Evolutionary conservation across 2,888 invertebrate species (phyloP).

Genomic region (Clivina fossor): DNA sequence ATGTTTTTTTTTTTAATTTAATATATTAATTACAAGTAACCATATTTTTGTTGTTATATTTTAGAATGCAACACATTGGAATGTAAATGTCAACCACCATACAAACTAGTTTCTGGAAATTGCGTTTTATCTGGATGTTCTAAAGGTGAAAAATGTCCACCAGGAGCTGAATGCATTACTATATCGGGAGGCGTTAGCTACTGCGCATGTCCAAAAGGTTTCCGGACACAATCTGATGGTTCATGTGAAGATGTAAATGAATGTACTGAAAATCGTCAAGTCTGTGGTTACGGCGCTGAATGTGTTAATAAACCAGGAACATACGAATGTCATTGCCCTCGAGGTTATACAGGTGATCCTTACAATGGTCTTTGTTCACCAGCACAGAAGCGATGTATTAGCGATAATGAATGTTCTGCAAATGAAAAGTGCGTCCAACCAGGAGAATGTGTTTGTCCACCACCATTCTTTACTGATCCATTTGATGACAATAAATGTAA

Average conservation of each 20-base stretch:
- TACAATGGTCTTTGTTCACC: constrained; percentile 80
- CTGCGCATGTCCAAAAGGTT: constrained; percentile 90
- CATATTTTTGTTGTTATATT: constrained; percentile 28
- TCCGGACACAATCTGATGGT: constrained; percentile 72
- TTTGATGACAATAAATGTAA: constrained; percentile 84
- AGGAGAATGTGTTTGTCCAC: constrained; percentile 88
- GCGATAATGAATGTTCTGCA: constrained; percentile 78
- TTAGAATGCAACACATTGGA: constrained; percentile 75
- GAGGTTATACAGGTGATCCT: constrained; percentile 79
- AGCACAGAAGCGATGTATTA: constrained; percentile 78
- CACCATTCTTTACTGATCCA: constrained; percentile 84
- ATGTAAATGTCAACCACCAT: constrained; percentile 86
- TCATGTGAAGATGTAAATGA: constrained; percentile 86
- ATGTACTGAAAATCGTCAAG: constrained; percentile 72
- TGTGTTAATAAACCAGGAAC: constrained; percentile 80
- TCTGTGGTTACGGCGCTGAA: constrained; percentile 85
- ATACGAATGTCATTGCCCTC: constrained; percentile 78
- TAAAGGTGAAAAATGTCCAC: constrained; percentile 76
- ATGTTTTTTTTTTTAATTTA: constrained; percentile 28
- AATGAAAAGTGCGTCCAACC: constrained; percentile 92
- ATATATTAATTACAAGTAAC: background rate
- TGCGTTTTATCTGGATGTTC: constrained; percentile 85
- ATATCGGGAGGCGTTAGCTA: constrained; percentile 90
- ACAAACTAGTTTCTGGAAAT: constrained; percentile 78
- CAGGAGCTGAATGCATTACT: constrained; percentile 86